These are phyloP conservation scores for Grus americana DNA, from an alignment of 2,113 vertebrate genomes.

Conservation along the genomic window DNA sequence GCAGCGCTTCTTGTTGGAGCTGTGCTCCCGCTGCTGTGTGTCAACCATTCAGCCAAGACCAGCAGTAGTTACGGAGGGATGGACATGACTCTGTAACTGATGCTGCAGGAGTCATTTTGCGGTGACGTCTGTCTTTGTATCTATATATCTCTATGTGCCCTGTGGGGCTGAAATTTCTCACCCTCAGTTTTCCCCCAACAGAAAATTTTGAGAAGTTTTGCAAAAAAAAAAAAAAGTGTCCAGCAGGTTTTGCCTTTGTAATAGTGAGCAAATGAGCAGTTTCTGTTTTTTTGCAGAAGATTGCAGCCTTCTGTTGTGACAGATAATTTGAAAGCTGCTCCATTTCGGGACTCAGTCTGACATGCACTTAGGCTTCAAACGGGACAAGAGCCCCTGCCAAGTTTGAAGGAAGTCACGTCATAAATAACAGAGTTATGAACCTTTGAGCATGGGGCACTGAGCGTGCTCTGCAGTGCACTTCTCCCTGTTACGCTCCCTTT, in stretches of 20 bases:
- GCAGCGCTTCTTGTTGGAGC: background rate
- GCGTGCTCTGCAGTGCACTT: background rate
- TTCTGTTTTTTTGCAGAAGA: background rate
- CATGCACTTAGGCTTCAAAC: background rate
- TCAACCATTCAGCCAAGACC: background rate
- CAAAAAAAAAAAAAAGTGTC: background rate
- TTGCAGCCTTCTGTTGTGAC: background rate
- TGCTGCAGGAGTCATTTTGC: background rate
- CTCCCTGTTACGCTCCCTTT: background rate
- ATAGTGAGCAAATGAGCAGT: background rate
- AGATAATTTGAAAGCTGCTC: background rate
- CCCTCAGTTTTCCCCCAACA: background rate
- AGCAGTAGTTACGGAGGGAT: rapidly evolving
- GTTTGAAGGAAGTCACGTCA: background rate
- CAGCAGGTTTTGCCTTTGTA: background rate
- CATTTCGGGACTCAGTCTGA: background rate
- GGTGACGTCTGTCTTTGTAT: background rate
- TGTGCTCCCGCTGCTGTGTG: rapidly evolving
- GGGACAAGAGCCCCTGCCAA: background rate
- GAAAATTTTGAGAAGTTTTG: background rate
- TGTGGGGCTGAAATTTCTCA: background rate
- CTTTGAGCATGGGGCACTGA: background rate
- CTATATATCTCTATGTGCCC: background rate
- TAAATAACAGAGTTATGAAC: background rate
- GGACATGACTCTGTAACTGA: rapidly evolving